Conservation (phyloP, 2,888 invertebrate genomes). For the Stegophylla sp. region DNA sequence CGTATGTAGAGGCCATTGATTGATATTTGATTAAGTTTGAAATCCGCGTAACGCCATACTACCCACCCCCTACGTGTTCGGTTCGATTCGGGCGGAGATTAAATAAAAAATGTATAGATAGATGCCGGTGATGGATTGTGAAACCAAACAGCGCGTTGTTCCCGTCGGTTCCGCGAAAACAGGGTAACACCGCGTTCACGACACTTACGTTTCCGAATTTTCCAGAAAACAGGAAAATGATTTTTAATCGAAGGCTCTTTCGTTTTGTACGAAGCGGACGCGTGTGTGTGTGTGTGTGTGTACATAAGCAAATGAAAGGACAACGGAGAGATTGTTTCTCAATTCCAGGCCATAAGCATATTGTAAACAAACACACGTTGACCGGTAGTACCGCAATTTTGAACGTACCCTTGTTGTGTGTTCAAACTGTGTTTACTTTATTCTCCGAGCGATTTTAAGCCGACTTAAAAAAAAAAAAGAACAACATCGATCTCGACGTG, state of each 20-base stretch:
- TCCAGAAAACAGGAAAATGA: background rate
- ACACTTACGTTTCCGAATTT: background rate
- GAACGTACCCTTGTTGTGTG: too few species aligned
- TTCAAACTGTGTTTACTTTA: too few species aligned
- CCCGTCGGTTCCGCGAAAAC: background rate
- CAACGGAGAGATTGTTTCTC: too few species aligned
- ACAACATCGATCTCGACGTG: background rate
- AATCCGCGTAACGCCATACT: background rate
- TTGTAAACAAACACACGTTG: too few species aligned
- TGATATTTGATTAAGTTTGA: conserved; percentile 15
- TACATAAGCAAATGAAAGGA: too few species aligned
- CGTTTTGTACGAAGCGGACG: too few species aligned
- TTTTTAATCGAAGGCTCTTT: background rate
- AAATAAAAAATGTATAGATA: background rate
- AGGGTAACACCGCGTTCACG: background rate
- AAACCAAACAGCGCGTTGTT: background rate
- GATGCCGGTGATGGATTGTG: background rate
- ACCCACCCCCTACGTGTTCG: too few species aligned
- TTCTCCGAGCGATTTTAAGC: background rate
- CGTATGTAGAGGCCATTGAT: background rate
- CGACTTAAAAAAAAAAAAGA: background rate
- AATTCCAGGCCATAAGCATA: too few species aligned
- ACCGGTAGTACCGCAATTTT: too few species aligned
- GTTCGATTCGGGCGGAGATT: background rate
- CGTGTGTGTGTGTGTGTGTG: too few species aligned